Percentiles rank a stretch among this genome's conserved stretches.
Evolutionary conservation across 2,888 invertebrate species (phyloP).

Genomic region (Ganaspis brasiliensis): DNA sequence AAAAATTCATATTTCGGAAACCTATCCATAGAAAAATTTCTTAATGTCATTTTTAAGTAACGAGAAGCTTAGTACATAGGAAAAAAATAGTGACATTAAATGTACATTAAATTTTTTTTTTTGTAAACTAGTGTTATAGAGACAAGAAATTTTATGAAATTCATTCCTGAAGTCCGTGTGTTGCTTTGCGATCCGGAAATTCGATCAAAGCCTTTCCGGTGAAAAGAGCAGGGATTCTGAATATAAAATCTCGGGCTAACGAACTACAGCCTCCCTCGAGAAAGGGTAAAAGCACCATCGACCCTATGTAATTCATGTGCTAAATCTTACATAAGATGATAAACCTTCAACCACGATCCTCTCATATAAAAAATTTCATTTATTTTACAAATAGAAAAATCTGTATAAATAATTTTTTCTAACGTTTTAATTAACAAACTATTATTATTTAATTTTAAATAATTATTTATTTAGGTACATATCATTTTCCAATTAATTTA

Average conservation of each 20-base stretch:
- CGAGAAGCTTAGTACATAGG: too few relatives aligned
- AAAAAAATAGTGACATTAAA: too few relatives aligned
- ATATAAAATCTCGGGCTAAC: slow-evolving; percentile 65
- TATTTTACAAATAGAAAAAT: slow-evolving; percentile 50
- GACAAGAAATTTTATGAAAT: not conserved
- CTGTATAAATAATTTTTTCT: slow-evolving; percentile 53
- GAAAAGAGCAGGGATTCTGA: slow-evolving; percentile 55
- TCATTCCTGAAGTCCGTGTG: not conserved
- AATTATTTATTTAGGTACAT: too few relatives aligned
- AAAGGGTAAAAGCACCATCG: slow-evolving; percentile 38
- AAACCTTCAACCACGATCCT: slow-evolving; percentile 13
- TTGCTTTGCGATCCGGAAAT: slow-evolving; percentile 15
- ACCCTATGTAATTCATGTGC: slow-evolving; percentile 40
- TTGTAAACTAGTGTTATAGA: too few relatives aligned
- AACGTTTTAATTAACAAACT: too few relatives aligned
- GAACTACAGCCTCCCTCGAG: slow-evolving; percentile 45
- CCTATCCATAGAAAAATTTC: too few relatives aligned
- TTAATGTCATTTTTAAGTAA: too few relatives aligned
- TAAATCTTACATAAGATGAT: slow-evolving; percentile 40
- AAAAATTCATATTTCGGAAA: too few relatives aligned
- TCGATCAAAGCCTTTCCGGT: slow-evolving; percentile 27
- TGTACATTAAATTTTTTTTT: too few relatives aligned
- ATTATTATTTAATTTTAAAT: too few relatives aligned
- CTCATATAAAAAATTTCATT: slow-evolving; percentile 20
- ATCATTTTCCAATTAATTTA: too few relatives aligned